Evolutionary conservation across 2,113 vertebrate species (phyloP), one percentile per base, ranked within the genome.

Genomic region (Thermophis baileyi): DNA sequence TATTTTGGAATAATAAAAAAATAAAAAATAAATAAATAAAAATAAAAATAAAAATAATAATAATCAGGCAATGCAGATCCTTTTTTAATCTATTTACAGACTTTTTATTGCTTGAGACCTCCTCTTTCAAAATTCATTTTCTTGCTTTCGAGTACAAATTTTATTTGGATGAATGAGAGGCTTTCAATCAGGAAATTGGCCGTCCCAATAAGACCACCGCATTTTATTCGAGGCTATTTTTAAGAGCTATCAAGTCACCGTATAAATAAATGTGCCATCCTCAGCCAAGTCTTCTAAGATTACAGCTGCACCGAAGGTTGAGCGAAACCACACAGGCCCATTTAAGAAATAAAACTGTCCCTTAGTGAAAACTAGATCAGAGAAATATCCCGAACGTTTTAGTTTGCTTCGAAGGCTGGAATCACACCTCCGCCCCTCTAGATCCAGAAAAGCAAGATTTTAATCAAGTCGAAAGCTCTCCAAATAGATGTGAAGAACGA

Each of bases 211-310:
- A 89, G 1, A 46, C 2, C 14, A 53, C 1, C 87, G 95, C 10
- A 63, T 0, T 90, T 89, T 6, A 85, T 96, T 93, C 94, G 90
- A 87, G 85, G 85, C 85, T 95, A 94, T 96, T 94, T 81, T 95
- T 93, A 95, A 81, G 94, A 95, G 93, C 95, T 91, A 93, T 95
- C 95, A 95, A 94, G 95, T 93, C 94, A 94, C 92, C 94, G 92
- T 91, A 90, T 89, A 93, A 94, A 94, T 0, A 0, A 57, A 92
- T 47, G 90, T 92, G 87, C 92, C 14, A 92, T 69, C 93, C 93
- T 94, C 44, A 94, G 91, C 91, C 93, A 94, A 89, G 1, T 0
- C 44, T 0, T 91, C 89, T 93, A 90, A 91, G 3, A 54, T 92
- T 95, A 94, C 96, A 93, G 92, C 60, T 85, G 92, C 74, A 51